Evolutionary conservation across 2,797 vertebrate species (phyloP), one percentile per base, ranked within the genome.

Genomic region (Rhabdomys pumilio): DNA sequence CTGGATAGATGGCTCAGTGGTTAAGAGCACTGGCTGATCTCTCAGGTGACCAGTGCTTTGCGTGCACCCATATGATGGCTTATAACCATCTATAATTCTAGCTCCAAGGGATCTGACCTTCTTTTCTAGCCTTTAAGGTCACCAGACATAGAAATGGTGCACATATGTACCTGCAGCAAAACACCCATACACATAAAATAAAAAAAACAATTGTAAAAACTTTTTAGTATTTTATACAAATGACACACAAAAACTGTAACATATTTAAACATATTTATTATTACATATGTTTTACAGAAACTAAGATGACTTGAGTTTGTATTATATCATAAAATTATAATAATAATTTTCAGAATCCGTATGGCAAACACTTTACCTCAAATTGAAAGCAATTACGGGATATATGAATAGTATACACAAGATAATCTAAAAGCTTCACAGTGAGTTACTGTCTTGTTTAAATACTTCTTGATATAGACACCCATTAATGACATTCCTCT

Each of bases 381-480:
- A 97, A 96, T 89, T 67, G 87, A 98, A 98, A 98, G 10, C 86
- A 98, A 98, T 98, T 98, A 97, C 96, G 50, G 84, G n/a, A 93
- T 95, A 97, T 89, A 97, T 90, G 98, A 98, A 96, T 91, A 97
- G 93, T 76, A 93, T 97, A 95, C 95, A 96, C 96, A 84, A 94
- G 98, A 98, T 97, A 50, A 97, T 96, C 94, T 88, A 82, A 96
- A 97, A 93, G 83, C 95, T 97, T 93, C 85, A 91, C 95, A 98
- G 97, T 98, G 98, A 98, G 98, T 98, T 98, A 97, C 98, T 98
- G 96, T 98, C 98, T 98, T 96, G 89, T 98, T 98, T 98, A 98
- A 98, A 98, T 98, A 96, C 91, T 98, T 96, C 96, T 98, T 97
- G 96, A 98, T 97, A 94, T 95, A 98, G 96, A 97, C 77, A 96